A percentile compares a stretch with the other conserved stretches of the same genome.
Evolutionary conservation across 2,888 invertebrate genomes (phyloP).

Genomic region (Temnothorax rugatulus): DNA sequence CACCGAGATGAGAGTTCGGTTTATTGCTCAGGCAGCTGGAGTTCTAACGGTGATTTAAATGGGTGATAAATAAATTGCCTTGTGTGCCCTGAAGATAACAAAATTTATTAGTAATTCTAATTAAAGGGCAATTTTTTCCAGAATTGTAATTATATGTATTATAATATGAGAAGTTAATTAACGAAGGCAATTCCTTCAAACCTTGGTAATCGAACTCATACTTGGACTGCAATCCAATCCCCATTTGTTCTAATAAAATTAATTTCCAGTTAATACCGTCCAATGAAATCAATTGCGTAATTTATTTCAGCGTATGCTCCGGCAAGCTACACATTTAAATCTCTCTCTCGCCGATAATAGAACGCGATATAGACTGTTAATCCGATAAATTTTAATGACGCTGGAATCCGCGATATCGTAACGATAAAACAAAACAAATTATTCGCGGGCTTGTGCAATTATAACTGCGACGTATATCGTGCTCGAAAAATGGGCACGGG

Average conservation of each 20-base stretch:
- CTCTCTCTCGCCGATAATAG: slow-evolving; percentile 21
- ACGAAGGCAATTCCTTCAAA: not conserved
- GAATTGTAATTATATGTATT: slow-evolving; percentile 24
- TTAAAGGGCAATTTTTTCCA: not conserved
- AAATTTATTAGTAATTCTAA: slow-evolving; percentile 33
- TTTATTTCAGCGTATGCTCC: slow-evolving; percentile 25
- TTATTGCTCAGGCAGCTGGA: slow-evolving; percentile 52
- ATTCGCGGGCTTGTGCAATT: not conserved
- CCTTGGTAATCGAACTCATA: not conserved
- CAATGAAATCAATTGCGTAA: slow-evolving; percentile 35
- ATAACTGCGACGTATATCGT: not conserved
- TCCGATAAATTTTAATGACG: slow-evolving; percentile 39
- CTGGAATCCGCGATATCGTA: slow-evolving; percentile 17
- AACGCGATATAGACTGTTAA: slow-evolving; percentile 8
- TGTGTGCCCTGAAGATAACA: not conserved
- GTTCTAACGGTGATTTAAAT: slow-evolving; percentile 33
- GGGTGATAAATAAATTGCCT: slow-evolving; percentile 39
- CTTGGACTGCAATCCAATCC: not conserved
- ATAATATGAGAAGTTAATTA: not conserved
- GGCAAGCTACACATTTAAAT: slow-evolving; percentile 7
- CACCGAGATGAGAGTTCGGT: slow-evolving; percentile 38
- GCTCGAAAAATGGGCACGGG: not conserved
- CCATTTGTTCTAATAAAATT: slow-evolving; percentile 27
- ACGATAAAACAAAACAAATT: slow-evolving; percentile 27
- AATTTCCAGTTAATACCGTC: slow-evolving; percentile 15